A percentile compares a stretch with the other conserved stretches of the same genome.
phyloP scores from a whole-genome alignment of 2,888 invertebrate species.

The Ctena decussata region DNA sequence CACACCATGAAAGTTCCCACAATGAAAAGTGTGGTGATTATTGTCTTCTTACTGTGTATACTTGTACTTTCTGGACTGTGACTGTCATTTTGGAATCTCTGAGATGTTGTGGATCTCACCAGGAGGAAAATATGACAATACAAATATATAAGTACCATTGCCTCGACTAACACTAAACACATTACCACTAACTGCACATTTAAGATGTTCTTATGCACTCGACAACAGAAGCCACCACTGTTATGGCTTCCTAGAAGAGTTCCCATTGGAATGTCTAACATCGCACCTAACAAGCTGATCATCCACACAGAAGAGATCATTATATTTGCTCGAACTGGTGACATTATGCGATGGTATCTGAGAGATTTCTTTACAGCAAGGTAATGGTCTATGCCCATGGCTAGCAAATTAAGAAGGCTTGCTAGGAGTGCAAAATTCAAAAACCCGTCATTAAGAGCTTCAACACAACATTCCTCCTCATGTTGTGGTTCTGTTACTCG shows the following conservation, averaged over 20 bases:
- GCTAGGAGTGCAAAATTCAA: conserved; percentile 75
- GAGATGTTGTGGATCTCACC: no score
- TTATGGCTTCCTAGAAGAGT: not conserved
- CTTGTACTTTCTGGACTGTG: conserved; percentile 45
- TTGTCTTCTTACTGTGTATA: conserved; percentile 73
- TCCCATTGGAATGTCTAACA: conserved; percentile 60
- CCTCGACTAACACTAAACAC: conserved; percentile 70
- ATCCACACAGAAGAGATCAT: conserved; percentile 76
- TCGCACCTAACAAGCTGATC: conserved; percentile 67
- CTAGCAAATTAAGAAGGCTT: conserved; percentile 74
- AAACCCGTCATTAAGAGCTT: conserved; percentile 68
- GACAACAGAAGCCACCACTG: conserved; percentile 68
- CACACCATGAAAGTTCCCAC: conserved; percentile 78
- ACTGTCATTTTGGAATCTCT: conserved; percentile 45
- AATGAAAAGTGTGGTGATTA: conserved; percentile 79
- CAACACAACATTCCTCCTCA: conserved; percentile 53
- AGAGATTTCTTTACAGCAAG: conserved; percentile 76
- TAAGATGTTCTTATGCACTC: conserved; percentile 69
- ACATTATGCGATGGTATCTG: conserved; percentile 70
- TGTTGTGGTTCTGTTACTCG: not conserved
- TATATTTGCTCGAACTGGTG: conserved; percentile 59
- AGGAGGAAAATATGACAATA: conserved; percentile 76
- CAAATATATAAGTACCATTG: conserved; percentile 74
- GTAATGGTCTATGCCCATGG: conserved; percentile 80
- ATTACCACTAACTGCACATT: conserved; percentile 76